A percentile compares a stretch with the other conserved stretches of the same genome.
phyloP scores from a whole-genome alignment of 2,888 invertebrate species.

The Camponotus fellah region DNA sequence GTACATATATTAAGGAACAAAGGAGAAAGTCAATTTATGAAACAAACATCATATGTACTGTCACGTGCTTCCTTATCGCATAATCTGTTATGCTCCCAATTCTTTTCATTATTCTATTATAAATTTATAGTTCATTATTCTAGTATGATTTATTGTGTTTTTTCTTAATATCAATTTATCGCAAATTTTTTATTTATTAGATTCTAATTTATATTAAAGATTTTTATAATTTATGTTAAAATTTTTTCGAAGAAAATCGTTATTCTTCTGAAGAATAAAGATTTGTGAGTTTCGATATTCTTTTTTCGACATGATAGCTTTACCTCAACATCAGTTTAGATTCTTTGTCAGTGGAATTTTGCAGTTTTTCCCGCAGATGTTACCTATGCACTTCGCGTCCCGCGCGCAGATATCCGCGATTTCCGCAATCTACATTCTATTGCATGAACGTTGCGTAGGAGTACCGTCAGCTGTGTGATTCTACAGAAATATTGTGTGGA shows the following conservation, averaged over 20 bases:
- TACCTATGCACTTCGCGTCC: neutral
- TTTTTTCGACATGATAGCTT: neutral
- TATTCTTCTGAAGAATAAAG: neutral
- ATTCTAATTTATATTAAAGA: neutral
- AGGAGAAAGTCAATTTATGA: neutral
- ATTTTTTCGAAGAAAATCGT: neutral
- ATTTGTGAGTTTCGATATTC: neutral
- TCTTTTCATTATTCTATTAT: neutral
- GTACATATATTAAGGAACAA: neutral
- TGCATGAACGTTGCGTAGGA: constrained; percentile 39
- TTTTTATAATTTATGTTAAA: too few species aligned
- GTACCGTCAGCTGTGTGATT: constrained; percentile 24
- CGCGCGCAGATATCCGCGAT: constrained; percentile 16
- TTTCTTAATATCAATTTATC: neutral
- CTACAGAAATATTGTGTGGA: constrained; percentile 36
- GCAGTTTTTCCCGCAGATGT: constrained; percentile 7
- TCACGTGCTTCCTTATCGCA: neutral
- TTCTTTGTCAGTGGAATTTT: neutral
- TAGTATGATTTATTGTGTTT: neutral
- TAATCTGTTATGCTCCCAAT: neutral
- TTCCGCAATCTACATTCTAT: constrained; percentile 27
- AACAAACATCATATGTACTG: neutral
- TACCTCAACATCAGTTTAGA: neutral
- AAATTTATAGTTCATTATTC: neutral
- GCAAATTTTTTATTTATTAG: neutral